A percentile compares a stretch with the other conserved stretches of the same genome.
phyloP scores from a whole-genome alignment of 2,888 invertebrate species.

The Antheraea yamamai region DNA sequence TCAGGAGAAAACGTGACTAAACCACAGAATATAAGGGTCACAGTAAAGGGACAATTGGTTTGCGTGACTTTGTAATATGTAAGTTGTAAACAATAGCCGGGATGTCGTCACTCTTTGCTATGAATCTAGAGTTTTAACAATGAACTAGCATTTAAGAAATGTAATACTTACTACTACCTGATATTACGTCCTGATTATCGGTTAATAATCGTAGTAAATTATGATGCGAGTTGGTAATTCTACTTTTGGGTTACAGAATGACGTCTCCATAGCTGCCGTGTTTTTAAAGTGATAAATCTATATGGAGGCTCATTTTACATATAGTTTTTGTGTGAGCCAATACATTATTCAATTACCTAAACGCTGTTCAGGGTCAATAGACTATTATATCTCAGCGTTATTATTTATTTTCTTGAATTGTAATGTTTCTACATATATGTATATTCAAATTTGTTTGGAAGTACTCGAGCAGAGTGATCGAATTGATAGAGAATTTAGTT shows the following conservation, averaged over 20 bases:
- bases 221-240: neutral
- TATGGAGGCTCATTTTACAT: neutral
- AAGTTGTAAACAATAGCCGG: neutral
- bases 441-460: neutral
- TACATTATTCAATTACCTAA: neutral
- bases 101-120: neutral
- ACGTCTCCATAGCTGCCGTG: neutral
- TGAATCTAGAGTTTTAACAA: neutral
- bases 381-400: neutral
- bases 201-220: neutral
- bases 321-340: neutral
- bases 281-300: neutral
- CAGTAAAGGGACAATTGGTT: neutral
- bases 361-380: neutral
- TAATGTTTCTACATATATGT: neutral
- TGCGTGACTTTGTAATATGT: neutral
- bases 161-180: neutral
- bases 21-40: slow-evolving; percentile 24
- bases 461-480: neutral
- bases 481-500: too few relatives aligned
- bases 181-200: too few relatives aligned
- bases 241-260: neutral
- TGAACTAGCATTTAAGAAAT: neutral
- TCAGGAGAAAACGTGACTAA: slow-evolving; percentile 24
- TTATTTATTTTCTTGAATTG: slow-evolving; percentile 3